phyloP scores from a whole-genome alignment of 2,888 invertebrate species.

The Xestia rhomboidea region DNA sequence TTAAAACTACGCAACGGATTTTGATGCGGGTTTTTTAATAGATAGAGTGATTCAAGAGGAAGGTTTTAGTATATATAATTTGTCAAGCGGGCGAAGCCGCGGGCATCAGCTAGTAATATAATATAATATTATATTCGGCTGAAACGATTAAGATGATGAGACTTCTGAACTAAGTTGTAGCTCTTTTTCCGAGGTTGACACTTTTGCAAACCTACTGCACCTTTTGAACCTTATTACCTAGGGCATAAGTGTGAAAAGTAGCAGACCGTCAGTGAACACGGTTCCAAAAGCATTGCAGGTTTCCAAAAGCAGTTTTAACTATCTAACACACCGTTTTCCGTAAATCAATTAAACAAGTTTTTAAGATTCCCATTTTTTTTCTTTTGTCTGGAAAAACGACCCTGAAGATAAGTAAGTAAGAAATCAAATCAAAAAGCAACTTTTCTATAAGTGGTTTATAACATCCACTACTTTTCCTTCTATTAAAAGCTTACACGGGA shows the following conservation, averaged over 20 bases:
- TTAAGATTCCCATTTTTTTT: neutral
- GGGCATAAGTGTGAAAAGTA: no score
- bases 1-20: no score
- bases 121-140: neutral
- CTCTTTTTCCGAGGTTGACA: neutral
- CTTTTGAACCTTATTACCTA: no score
- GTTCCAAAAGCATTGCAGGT: neutral
- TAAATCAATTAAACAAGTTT: neutral
- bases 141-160: neutral
- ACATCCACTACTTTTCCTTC: conserved; percentile 53
- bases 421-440: conserved; percentile 59
- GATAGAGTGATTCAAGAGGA: no score
- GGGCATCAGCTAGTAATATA: no score
- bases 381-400: neutral
- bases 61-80: no score
- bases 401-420: conserved; percentile 43
- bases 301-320: neutral
- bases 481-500: conserved; percentile 68
- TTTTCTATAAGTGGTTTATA: conserved; percentile 54
- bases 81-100: no score
- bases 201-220: neutral
- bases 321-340: neutral
- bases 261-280: no score
- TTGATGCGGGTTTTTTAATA: no score
- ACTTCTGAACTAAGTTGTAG: neutral